Evolutionary conservation across 2,113 vertebrate genomes (phyloP).

Genomic region (Neolamprologus modestus): DNA sequence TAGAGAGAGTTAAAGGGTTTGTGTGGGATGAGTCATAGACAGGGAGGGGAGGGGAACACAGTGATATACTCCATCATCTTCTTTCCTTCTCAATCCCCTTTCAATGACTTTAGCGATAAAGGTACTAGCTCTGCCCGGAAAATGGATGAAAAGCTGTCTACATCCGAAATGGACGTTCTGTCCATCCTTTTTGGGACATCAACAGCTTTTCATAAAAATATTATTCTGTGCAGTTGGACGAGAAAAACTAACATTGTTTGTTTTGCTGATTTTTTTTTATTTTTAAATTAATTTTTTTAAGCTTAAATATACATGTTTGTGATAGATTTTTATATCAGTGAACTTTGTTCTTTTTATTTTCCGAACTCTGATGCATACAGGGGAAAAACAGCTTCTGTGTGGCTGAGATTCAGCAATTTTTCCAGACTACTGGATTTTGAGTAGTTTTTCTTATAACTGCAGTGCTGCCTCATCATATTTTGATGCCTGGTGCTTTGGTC

Average conservation of each 20-base stretch:
- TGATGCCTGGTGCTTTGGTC: not conserved
- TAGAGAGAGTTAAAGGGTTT: constrained; percentile 14
- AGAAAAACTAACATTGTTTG: not conserved
- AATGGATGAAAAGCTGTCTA: not conserved
- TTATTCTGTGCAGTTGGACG: not conserved
- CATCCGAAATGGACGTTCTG: not conserved
- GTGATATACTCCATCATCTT: constrained; percentile 3
- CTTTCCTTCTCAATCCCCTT: not conserved
- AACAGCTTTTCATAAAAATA: not conserved
- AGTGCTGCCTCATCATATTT: not conserved
- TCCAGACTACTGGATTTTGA: not conserved
- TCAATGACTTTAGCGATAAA: constrained; percentile 22
- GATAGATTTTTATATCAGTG: not conserved
- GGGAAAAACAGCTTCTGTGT: not conserved
- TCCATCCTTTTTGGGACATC: not conserved
- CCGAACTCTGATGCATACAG: not conserved
- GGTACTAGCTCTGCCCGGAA: not conserved
- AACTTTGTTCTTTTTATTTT: not conserved
- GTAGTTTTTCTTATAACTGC: not conserved
- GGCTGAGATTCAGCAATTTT: not conserved
- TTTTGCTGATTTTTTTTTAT: not conserved
- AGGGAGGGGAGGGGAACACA: not conserved
- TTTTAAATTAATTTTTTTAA: not conserved
- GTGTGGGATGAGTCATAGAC: not conserved
- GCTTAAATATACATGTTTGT: not conserved